A percentile compares a stretch with the other conserved stretches of the same genome.
Conservation (phyloP, 2,888 invertebrate genomes). For the Rhorus exstirpatorius region DNA sequence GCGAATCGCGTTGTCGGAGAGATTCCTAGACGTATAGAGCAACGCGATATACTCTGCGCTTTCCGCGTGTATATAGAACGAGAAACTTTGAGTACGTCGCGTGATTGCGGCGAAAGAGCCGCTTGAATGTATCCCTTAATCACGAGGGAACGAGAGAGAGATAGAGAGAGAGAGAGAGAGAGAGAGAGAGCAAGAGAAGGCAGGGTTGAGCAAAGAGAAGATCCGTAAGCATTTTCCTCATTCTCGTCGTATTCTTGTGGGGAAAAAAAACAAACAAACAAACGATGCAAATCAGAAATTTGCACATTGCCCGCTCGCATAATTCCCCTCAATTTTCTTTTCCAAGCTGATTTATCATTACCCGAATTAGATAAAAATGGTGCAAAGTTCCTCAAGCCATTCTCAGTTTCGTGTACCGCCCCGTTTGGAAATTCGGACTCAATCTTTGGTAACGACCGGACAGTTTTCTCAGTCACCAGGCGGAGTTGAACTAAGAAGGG, state of each 20-base stretch:
- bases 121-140: slow-evolving; percentile 61
- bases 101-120: slow-evolving; percentile 60
- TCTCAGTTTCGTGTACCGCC: no score
- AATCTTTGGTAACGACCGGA: no score
- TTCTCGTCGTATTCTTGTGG: slow-evolving; percentile 13
- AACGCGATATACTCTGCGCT: slow-evolving; percentile 40
- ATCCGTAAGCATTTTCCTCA: slow-evolving; percentile 5
- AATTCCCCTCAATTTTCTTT: neutral
- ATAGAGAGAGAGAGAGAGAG: neutral
- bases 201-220: neutral
- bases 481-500: no score
- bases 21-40: slow-evolving; percentile 28
- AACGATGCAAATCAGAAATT: neutral
- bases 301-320: slow-evolving; percentile 1
- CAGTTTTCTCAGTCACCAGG: no score
- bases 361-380: no score
- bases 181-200: neutral
- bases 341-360: no score
- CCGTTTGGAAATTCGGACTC: no score
- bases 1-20: slow-evolving; percentile 36
- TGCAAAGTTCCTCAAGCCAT: no score
- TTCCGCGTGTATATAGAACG: neutral
- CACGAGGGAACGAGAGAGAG: slow-evolving; percentile 30
- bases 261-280: slow-evolving; percentile 5
- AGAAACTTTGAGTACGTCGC: slow-evolving; percentile 50